A percentile compares a stretch with the other conserved stretches of the same genome.
phyloP scores from a whole-genome alignment of 1,140 invertebrate genomes.

The Brachionus asplanchnoidis region DNA sequence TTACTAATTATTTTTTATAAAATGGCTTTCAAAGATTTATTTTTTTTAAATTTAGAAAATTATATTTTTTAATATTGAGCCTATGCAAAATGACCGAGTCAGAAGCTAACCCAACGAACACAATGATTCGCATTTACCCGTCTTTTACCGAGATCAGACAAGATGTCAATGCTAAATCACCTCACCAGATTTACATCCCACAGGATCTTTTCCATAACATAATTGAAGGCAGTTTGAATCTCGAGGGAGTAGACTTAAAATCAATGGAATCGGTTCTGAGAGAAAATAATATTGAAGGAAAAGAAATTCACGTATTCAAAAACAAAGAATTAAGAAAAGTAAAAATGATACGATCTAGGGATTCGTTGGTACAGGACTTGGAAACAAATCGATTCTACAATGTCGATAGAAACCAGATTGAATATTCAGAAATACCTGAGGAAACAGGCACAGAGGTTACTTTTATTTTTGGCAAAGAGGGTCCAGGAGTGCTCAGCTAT shows the following conservation, averaged over 20 bases:
- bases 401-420: background rate
- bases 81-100: background rate
- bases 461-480: conserved; percentile 19
- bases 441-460: conserved; percentile 15
- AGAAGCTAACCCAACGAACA: background rate
- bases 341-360: conserved; percentile 3
- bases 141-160: conserved; percentile 27
- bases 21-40: background rate
- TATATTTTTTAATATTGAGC: background rate
- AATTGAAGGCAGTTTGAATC: background rate
- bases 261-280: background rate
- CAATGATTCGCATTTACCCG: conserved; percentile 20
- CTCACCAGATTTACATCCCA: conserved; percentile 18
- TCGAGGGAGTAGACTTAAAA: background rate
- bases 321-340: background rate
- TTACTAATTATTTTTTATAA: background rate
- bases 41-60: background rate
- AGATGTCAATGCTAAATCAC: background rate
- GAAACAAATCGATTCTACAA: background rate
- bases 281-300: conserved; percentile 15
- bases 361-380: conserved; percentile 30
- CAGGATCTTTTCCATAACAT: conserved; percentile 19
- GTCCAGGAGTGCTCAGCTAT: conserved; percentile 5
- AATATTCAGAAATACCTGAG: conserved; percentile 19
- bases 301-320: background rate